phyloP scores from a whole-genome alignment of 1,140 invertebrate genomes.

The Palaemon carinicauda region DNA sequence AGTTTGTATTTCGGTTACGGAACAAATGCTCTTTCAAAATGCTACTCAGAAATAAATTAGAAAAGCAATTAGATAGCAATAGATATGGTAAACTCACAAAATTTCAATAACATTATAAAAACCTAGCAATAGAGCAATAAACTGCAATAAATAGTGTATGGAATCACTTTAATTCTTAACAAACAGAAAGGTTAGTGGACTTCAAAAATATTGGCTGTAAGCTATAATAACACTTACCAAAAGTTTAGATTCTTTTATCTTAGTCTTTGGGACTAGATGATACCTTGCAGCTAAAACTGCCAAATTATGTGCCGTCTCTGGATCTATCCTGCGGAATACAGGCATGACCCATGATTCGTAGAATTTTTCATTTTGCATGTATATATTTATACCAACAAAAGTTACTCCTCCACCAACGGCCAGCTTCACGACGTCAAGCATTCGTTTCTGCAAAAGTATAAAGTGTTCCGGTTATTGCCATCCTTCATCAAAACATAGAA shows the following conservation, averaged over 20 bases:
- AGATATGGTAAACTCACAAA: too few relatives aligned
- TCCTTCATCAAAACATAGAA: neutral
- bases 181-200: too few relatives aligned
- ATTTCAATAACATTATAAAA: too few relatives aligned
- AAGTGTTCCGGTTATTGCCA: neutral
- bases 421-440: constrained; percentile 67
- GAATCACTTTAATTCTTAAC: too few relatives aligned
- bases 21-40: too few relatives aligned
- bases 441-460: constrained; percentile 62
- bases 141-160: too few relatives aligned
- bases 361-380: constrained; percentile 79
- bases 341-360: constrained; percentile 79
- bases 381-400: constrained; percentile 73
- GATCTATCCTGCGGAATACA: constrained; percentile 72
- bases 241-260: constrained; percentile 70
- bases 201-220: too few relatives aligned
- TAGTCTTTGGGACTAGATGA: constrained; percentile 73
- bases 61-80: too few relatives aligned
- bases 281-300: constrained; percentile 79
- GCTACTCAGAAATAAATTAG: too few relatives aligned
- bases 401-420: constrained; percentile 70
- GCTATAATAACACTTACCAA: constrained; percentile 68
- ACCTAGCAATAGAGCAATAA: too few relatives aligned
- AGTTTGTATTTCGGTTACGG: too few relatives aligned
- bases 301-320: constrained; percentile 82